phyloP scores from a whole-genome alignment of 2,888 invertebrate species.

The Hirtodrosophila histrioides region DNA sequence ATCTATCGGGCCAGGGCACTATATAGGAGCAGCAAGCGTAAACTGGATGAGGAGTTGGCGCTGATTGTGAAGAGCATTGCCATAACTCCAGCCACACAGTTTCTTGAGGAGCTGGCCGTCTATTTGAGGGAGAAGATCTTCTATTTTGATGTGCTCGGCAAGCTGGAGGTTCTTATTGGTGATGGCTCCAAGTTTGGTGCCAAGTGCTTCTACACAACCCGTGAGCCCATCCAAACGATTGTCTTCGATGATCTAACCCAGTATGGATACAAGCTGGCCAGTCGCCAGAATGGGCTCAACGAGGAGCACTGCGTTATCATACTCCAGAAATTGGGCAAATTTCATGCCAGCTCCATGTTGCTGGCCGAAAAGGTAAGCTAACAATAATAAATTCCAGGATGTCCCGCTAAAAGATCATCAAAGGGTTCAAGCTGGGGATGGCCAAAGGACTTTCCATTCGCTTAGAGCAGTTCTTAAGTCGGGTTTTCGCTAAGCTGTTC shows the following conservation, averaged over 20 bases:
- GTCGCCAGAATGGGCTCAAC: constrained; percentile 86
- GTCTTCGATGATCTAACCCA: constrained; percentile 85
- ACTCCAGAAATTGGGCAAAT: constrained; percentile 85
- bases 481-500: too few relatives aligned
- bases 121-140: constrained; percentile 85
- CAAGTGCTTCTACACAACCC: constrained; percentile 81
- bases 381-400: too few relatives aligned
- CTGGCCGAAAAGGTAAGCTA: constrained; percentile 85
- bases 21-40: constrained; percentile 75
- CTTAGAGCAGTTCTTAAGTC: too few relatives aligned
- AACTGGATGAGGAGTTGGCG: constrained; percentile 77
- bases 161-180: constrained; percentile 84
- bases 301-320: constrained; percentile 85
- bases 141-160: constrained; percentile 84
- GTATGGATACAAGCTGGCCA: constrained; percentile 85
- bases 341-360: constrained; percentile 86
- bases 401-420: not conserved
- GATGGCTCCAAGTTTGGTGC: constrained; percentile 81
- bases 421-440: too few relatives aligned
- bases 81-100: constrained; percentile 83
- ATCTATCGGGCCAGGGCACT: constrained; percentile 80
- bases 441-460: too few relatives aligned
- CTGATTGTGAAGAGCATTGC: constrained; percentile 83
- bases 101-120: constrained; percentile 84
- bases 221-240: constrained; percentile 82